Evolutionary conservation across 2,888 invertebrate genomes (phyloP).

Genomic region (Zelleria hepariella): DNA sequence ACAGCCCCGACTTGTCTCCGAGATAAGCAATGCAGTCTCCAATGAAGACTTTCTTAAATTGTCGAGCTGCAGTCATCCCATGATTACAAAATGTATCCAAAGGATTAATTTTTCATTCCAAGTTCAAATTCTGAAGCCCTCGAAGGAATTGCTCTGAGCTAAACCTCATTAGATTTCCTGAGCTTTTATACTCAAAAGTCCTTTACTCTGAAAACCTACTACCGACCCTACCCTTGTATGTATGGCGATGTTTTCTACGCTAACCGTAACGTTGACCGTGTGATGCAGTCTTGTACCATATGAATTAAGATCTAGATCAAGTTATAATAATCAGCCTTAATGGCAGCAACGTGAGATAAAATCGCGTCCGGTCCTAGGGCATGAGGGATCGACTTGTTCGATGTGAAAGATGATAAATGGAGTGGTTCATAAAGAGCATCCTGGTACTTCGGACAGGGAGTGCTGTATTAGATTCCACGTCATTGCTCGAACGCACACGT

Average conservation of each 20-base stretch:
- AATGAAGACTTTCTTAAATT: background rate
- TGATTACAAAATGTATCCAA: too few species aligned
- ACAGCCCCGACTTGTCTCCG: constrained; percentile 36
- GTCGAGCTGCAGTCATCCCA: too few species aligned
- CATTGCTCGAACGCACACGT: background rate
- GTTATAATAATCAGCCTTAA: constrained; percentile 24
- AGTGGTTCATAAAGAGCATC: background rate
- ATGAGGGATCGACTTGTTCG: background rate
- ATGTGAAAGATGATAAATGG: background rate
- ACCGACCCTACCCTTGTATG: too few species aligned
- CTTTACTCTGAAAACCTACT: too few species aligned
- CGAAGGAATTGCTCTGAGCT: too few species aligned
- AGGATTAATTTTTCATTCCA: too few species aligned
- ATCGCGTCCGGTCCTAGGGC: constrained; percentile 22
- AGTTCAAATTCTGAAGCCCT: too few species aligned
- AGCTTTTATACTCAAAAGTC: too few species aligned
- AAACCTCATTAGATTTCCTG: too few species aligned
- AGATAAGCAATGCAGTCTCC: constrained; percentile 7
- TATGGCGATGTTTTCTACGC: background rate
- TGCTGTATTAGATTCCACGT: background rate
- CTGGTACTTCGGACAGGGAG: background rate
- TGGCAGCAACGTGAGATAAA: constrained; percentile 16
- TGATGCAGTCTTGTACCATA: background rate
- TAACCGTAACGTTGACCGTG: background rate
- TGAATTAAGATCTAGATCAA: constrained; percentile 4